A percentile compares a stretch with the other conserved stretches of the same genome.
phyloP scores from a whole-genome alignment of 2,888 invertebrate genomes.

The Trissolcus brochymenae region DNA sequence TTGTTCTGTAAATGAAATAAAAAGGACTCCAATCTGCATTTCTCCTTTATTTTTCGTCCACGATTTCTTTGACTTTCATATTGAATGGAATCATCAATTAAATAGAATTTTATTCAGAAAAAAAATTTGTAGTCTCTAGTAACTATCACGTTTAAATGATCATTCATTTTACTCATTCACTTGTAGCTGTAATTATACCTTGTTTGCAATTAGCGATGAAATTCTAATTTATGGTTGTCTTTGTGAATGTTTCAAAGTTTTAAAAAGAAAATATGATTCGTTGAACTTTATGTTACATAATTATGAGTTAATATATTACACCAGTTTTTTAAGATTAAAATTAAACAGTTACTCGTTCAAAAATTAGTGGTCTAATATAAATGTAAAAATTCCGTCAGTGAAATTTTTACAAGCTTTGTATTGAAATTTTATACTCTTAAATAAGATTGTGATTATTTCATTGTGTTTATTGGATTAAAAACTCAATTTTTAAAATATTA shows the following conservation, averaged over 20 bases:
- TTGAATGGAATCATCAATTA: background rate
- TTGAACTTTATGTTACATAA: conserved; percentile 20
- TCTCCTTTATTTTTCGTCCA: background rate
- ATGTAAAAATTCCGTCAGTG: too few relatives aligned
- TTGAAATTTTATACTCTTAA: too few relatives aligned
- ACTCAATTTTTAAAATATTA: too few relatives aligned
- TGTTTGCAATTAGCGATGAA: conserved; percentile 22
- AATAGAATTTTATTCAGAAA: too few relatives aligned
- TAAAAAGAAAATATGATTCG: conserved; percentile 19
- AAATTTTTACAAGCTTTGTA: too few relatives aligned
- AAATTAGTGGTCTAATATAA: too few relatives aligned
- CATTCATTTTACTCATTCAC: conserved; percentile 9
- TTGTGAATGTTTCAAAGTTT: conserved; percentile 6
- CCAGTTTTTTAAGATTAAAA: too few relatives aligned
- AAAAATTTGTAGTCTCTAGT: background rate
- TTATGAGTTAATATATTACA: conserved; percentile 6
- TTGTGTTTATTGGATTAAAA: too few relatives aligned
- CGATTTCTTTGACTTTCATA: background rate
- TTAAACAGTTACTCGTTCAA: too few relatives aligned
- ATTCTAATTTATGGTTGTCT: conserved; percentile 30
- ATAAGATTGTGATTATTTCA: too few relatives aligned
- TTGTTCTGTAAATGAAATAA: background rate
- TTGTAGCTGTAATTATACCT: conserved; percentile 17
- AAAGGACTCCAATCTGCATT: background rate
- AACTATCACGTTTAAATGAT: conserved; percentile 7